A percentile compares a stretch with the other conserved stretches of the same genome.
Conservation (phyloP, 2,797 vertebrate genomes). For the Characodon lateralis region DNA sequence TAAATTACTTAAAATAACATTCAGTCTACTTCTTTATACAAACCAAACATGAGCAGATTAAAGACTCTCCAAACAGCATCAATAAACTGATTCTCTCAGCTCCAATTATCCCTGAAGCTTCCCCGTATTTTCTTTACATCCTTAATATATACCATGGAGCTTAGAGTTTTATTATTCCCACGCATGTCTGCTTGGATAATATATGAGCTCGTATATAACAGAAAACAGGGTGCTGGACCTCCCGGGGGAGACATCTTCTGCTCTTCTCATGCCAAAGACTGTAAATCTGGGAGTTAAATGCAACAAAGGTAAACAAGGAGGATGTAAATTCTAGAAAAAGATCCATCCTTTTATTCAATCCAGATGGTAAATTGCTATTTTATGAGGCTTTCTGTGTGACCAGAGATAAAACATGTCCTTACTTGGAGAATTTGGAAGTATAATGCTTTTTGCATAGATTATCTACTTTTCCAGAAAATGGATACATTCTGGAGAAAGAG, state of each 20-base stretch:
- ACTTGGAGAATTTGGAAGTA: constrained; percentile 26
- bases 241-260: constrained; percentile 15
- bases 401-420: constrained; percentile 8
- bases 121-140: constrained; percentile 2
- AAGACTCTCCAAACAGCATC: not conserved
- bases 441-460: not conserved
- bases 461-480: not conserved
- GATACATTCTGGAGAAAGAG: not conserved
- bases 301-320: constrained; percentile 9
- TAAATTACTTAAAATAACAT: not conserved
- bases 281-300: constrained; percentile 26
- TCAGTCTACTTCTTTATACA: not conserved
- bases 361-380: constrained; percentile 11
- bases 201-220: constrained; percentile 16
- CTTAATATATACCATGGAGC: not conserved
- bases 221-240: constrained; percentile 14
- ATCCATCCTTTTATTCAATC: not conserved
- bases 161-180: constrained; percentile 13
- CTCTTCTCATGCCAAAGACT: not conserved
- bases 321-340: constrained; percentile 1
- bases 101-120: constrained; percentile 24
- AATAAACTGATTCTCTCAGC: not conserved
- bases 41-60: constrained; percentile 16
- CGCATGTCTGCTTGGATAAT: constrained; percentile 18
- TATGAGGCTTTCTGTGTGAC: not conserved